These are phyloP conservation scores for Hydrozoanthus tunicans DNA, from an alignment of 64 coral and sea anemone genomes.

Conservation along the genomic window DNA sequence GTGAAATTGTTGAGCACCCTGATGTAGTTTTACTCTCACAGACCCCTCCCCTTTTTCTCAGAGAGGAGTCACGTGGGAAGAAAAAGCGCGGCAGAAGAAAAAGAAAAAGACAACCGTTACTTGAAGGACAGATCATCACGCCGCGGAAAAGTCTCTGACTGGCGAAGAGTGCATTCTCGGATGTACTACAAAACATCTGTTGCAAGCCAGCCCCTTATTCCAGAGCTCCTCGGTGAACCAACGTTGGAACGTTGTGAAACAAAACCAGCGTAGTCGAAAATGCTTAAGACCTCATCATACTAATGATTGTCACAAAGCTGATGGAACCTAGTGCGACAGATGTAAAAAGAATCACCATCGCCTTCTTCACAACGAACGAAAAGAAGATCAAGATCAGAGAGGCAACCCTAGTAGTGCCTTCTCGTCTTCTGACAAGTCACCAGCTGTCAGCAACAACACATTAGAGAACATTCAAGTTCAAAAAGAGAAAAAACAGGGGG, in stretches of 20 bases:
- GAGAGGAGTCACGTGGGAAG: neutral
- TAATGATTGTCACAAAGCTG: neutral
- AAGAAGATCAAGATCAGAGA: neutral
- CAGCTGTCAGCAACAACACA: constrained; percentile 41
- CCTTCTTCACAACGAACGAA: neutral
- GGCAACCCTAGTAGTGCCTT: constrained; percentile 19
- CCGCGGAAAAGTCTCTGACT: neutral
- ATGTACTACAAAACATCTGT: neutral
- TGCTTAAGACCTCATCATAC: constrained; percentile 1
- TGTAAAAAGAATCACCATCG: neutral
- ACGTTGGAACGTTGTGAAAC: neutral
- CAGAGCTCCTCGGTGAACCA: neutral
- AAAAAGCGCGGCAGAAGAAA: neutral
- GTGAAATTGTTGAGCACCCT: constrained; percentile 43
- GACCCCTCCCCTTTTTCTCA: neutral
- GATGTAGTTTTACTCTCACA: neutral
- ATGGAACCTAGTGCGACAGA: neutral
- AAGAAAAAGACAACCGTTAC: neutral
- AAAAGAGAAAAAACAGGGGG: neutral
- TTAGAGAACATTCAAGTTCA: neutral
- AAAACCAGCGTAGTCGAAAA: neutral
- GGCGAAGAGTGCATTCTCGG: neutral
- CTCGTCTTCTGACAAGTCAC: constrained; percentile 38
- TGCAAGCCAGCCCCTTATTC: neutral
- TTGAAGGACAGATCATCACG: neutral